Evolutionary conservation across 2,797 vertebrate genomes (phyloP), one percentile per base, ranked within the genome.

Genomic region (Microtus agrestis): DNA sequence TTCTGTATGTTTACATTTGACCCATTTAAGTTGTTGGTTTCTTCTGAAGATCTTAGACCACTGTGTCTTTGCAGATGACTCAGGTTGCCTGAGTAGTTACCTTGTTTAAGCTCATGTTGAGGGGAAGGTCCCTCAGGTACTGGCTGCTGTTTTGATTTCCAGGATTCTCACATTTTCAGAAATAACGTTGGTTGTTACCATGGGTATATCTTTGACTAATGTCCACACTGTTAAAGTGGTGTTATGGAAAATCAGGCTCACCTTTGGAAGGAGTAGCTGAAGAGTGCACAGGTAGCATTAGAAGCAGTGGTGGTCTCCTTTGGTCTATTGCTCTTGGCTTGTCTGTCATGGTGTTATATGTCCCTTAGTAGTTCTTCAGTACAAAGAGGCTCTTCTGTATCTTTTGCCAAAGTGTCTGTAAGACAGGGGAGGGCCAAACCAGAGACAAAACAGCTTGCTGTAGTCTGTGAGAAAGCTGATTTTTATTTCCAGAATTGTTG

Each of bases 281-380:
- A 34, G 56, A 7, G 19, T 15, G 1, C 40, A 29, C 15, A 54
- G 65, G 37, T 10, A 31, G 7, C 79, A 19, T 17, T 10, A 10
- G 19, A 15, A 7, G 0, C 0, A 0, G 25, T 12, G 5, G 54
- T 14, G 54, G 21, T 0, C 23, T 56, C 21, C 81, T 46, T 89
- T 29, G 0, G 2, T 27, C 67, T 31, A 2, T 15, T 89, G 80
- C 80, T 48, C 5, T 23, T 48, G 48, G 23, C 31, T 69, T 87
- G 37, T 43, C 37, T 91, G 34, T 54, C 13, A 31, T 48, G 19
- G 31, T 65, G 19, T 25, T 67, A 31, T 43, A 12, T 67, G 61
- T 31, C 15, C 37, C 31, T 48, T 84, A 40, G 27, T 7, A 74
- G 37, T 67, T 37, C 40, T 94, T 3, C 7, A 40, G 0, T n/a